phyloP scores from a whole-genome alignment of 2,888 invertebrate species.

The Lypha dubia region DNA sequence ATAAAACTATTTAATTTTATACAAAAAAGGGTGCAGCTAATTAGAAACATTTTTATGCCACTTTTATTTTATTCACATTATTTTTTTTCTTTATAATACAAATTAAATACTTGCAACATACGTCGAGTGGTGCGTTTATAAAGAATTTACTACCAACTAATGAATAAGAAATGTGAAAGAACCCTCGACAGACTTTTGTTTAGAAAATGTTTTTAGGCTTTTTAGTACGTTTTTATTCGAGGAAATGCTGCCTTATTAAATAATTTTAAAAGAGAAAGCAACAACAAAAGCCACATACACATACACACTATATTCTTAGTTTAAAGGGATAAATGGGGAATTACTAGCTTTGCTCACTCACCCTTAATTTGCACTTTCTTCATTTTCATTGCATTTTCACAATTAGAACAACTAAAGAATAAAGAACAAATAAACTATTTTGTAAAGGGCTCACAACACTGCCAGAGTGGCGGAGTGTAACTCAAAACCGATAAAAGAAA shows the following conservation, averaged over 20 bases:
- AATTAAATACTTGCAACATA: conserved; percentile 54
- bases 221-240: conserved; percentile 13
- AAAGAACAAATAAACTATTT: conserved; percentile 9
- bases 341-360: conserved; percentile 34
- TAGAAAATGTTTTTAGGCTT: conserved; percentile 1
- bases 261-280: conserved; percentile 17
- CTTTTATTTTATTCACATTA: conserved; percentile 11
- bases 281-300: not conserved
- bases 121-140: conserved; percentile 1
- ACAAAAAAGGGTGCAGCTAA: conserved; percentile 60
- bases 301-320: not conserved
- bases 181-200: conserved; percentile 38
- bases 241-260: conserved; percentile 52
- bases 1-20: not conserved
- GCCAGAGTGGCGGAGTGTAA: not conserved
- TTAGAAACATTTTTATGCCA: conserved; percentile 31
- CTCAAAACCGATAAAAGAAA: conserved; percentile 4
- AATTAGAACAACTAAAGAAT: conserved; percentile 45
- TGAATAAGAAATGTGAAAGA: conserved; percentile 37
- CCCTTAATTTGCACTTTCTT: conserved; percentile 53
- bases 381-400: conserved; percentile 19
- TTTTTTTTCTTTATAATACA: conserved; percentile 35
- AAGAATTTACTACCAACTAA: conserved; percentile 9
- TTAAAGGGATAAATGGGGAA: conserved; percentile 16
- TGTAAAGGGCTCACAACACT: conserved; percentile 25